Percentiles rank a stretch among this genome's conserved stretches.
Conservation (phyloP, 2,888 invertebrate species). For the Eupithecia tripunctaria region DNA sequence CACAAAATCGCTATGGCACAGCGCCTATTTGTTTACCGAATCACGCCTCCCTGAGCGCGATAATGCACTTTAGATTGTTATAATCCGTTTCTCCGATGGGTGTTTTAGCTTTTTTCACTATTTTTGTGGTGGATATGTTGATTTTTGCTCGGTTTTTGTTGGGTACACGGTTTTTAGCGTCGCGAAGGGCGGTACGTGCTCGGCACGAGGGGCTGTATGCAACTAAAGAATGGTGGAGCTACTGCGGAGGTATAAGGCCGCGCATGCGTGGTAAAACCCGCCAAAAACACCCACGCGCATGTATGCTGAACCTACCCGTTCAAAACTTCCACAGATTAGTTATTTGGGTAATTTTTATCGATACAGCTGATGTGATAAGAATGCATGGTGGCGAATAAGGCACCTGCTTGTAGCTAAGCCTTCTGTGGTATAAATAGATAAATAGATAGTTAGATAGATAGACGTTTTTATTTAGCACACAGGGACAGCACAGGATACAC, state of each 20-base stretch:
- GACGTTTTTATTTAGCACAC: too few species aligned
- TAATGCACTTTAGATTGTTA: constrained; percentile 46
- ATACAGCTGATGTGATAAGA: constrained; percentile 34
- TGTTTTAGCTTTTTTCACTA: constrained; percentile 52
- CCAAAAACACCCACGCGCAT: constrained; percentile 84
- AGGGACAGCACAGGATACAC: too few species aligned
- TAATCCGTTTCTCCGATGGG: constrained; percentile 43
- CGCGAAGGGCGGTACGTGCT: constrained; percentile 52
- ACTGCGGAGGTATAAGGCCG: constrained; percentile 76
- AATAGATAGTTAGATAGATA: too few species aligned
- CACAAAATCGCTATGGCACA: constrained; percentile 79
- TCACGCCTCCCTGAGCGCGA: constrained; percentile 62
- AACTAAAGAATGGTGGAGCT: constrained; percentile 83
- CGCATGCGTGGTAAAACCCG: constrained; percentile 77
- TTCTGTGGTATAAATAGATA: too few species aligned
- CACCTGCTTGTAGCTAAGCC: neutral
- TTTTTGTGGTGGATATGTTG: constrained; percentile 51
- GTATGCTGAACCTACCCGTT: constrained; percentile 67
- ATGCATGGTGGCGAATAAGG: constrained; percentile 36
- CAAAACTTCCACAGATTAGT: constrained; percentile 69
- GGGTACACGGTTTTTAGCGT: constrained; percentile 61
- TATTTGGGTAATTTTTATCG: constrained; percentile 35
- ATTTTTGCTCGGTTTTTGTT: constrained; percentile 68
- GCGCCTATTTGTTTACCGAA: constrained; percentile 78
- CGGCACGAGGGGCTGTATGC: constrained; percentile 64